Conservation (phyloP, 2,113 vertebrate genomes). For the Oenanthe oenanthe region DNA sequence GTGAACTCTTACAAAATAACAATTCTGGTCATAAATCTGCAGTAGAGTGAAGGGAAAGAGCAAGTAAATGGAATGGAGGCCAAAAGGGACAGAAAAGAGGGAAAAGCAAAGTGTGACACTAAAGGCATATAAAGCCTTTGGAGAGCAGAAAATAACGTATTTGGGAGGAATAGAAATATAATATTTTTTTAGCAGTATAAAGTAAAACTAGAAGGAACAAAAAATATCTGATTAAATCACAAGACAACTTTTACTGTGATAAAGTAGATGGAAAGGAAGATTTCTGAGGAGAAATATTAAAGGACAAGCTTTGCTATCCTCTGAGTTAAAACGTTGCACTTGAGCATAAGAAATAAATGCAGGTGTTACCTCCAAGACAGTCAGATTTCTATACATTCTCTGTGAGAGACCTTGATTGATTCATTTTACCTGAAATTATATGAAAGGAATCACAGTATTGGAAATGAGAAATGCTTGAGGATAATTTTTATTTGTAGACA, state of each 20-base stretch:
- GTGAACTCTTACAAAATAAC: not conserved
- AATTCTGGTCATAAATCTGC: not conserved
- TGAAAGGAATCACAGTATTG: not conserved
- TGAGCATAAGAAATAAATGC: not conserved
- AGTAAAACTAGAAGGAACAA: not conserved
- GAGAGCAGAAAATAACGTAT: not conserved
- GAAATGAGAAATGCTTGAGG: not conserved
- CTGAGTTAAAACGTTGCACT: not conserved
- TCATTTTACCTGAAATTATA: not conserved
- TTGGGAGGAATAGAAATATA: not conserved
- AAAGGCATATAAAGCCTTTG: not conserved
- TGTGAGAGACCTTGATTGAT: not conserved
- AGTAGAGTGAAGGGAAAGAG: not conserved
- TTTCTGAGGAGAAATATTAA: not conserved
- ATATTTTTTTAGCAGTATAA: not conserved
- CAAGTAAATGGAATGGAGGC: not conserved
- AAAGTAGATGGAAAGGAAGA: not conserved
- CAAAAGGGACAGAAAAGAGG: not conserved
- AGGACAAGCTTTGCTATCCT: not conserved
- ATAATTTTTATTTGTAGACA: not conserved
- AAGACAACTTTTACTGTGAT: not conserved
- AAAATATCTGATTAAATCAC: not conserved
- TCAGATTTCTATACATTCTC: not conserved
- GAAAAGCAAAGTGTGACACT: not conserved
- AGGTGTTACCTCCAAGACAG: not conserved